Evolutionary conservation across 2,797 vertebrate species (phyloP).

Genomic region (Pithecia hirsuta): DNA sequence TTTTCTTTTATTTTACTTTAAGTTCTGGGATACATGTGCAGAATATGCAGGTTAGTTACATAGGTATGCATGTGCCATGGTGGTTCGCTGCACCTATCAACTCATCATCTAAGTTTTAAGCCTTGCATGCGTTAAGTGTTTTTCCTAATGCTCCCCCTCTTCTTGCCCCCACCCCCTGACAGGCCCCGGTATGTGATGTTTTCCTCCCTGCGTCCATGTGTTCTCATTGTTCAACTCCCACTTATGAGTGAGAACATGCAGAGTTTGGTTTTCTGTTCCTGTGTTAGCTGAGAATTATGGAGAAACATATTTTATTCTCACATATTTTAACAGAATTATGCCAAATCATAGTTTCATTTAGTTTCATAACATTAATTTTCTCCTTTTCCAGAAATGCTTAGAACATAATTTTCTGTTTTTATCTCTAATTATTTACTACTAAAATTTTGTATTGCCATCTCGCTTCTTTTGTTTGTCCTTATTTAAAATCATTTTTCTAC

Average conservation of each 20-base stretch:
- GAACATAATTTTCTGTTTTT: not conserved
- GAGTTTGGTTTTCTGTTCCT: not conserved
- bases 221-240: not conserved
- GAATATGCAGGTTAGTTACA: not conserved
- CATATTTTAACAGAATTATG: conserved; percentile 39
- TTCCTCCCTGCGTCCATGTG: not conserved
- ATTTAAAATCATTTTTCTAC: conserved; percentile 12
- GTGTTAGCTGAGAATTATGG: not conserved
- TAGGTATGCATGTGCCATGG: not conserved
- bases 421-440: not conserved
- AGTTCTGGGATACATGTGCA: not conserved
- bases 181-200: not conserved
- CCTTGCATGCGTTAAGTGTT: not conserved
- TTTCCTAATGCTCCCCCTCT: not conserved
- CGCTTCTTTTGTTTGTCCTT: not conserved
- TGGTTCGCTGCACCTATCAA: not conserved
- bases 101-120: not conserved
- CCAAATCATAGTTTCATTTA: conserved; percentile 25
- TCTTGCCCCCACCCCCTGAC: not conserved
- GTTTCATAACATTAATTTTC: not conserved
- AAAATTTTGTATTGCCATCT: not conserved
- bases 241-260: not conserved
- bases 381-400: not conserved
- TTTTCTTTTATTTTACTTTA: not conserved
- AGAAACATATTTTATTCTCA: conserved; percentile 34